These are phyloP conservation scores for Naja naja DNA, from an alignment of 2,113 vertebrate genomes.

Conservation along the genomic window DNA sequence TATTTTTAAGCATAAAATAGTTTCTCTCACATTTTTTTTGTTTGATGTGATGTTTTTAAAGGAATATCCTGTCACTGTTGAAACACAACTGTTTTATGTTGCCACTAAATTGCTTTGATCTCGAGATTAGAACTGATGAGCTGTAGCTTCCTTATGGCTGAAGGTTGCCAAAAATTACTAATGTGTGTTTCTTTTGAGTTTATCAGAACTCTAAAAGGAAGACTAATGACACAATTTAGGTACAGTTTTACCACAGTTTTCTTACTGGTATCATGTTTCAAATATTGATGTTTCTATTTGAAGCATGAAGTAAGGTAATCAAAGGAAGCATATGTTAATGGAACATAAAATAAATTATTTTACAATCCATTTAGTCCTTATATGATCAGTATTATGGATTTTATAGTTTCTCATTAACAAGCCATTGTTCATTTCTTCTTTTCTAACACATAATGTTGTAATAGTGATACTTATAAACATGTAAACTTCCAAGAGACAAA, in stretches of 20 bases:
- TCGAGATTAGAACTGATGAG: constrained; percentile 58
- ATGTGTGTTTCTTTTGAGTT: neutral
- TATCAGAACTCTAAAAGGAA: neutral
- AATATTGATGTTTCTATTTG: neutral
- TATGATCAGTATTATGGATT: neutral
- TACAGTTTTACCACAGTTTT: constrained; percentile 13
- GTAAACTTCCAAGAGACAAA: neutral
- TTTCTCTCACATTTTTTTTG: constrained; percentile 55
- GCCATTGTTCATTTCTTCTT: neutral
- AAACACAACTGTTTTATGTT: constrained; percentile 60
- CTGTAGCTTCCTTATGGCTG: constrained; percentile 51
- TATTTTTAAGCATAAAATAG: constrained; percentile 43
- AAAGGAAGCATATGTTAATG: neutral
- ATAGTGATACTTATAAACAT: neutral
- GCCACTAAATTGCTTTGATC: constrained; percentile 62
- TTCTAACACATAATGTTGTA: neutral
- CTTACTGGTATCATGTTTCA: neutral
- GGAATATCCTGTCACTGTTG: constrained; percentile 64
- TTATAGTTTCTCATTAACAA: neutral
- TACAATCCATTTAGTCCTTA: neutral
- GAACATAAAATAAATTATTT: neutral
- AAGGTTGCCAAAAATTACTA: constrained; percentile 53
- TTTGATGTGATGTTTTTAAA: constrained; percentile 33
- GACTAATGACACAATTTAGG: constrained; percentile 24
- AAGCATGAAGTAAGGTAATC: neutral